Percentiles rank a stretch among this genome's conserved stretches.
These are phyloP conservation scores for Drosophila virilis DNA, from an alignment of 1,140 invertebrate species.

Conservation along the genomic window DNA sequence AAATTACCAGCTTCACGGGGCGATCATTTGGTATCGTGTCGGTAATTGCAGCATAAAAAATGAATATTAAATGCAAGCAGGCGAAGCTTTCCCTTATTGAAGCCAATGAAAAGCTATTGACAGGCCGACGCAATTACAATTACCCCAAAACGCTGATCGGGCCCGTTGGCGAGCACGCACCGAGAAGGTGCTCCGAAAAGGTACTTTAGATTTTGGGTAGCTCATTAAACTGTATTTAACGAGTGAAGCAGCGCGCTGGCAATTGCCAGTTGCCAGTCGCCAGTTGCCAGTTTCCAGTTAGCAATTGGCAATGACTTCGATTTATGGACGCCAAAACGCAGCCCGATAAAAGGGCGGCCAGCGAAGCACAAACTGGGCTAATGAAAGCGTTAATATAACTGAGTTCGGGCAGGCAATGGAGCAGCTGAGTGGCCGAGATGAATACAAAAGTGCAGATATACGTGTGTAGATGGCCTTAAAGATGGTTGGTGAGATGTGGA, in stretches of 20 bases:
- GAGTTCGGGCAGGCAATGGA: neutral
- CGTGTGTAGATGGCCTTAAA: too few relatives aligned
- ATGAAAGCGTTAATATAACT: constrained; percentile 74
- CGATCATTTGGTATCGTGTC: constrained; percentile 67
- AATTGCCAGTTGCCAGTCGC: constrained; percentile 29
- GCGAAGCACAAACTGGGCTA: constrained; percentile 69
- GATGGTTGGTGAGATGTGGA: neutral
- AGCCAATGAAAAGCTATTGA: constrained; percentile 75
- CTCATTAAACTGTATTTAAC: constrained; percentile 78
- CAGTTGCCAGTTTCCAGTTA: constrained; percentile 10
- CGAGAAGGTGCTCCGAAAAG: constrained; percentile 25
- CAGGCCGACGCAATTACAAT: constrained; percentile 72
- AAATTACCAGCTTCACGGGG: constrained; percentile 51
- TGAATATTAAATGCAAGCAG: constrained; percentile 33
- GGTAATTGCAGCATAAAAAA: constrained; percentile 57
- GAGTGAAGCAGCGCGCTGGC: constrained; percentile 50
- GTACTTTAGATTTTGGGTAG: constrained; percentile 21
- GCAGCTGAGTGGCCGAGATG: neutral
- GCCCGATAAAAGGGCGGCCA: constrained; percentile 57
- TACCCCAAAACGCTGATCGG: constrained; percentile 66
- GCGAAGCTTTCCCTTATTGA: constrained; percentile 53
- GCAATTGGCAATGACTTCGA: constrained; percentile 57
- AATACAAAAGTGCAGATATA: too few relatives aligned
- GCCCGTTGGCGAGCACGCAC: constrained; percentile 65
- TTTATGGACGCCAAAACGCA: constrained; percentile 70